Percentiles rank a stretch among this genome's conserved stretches.
Evolutionary conservation across 2,888 invertebrate genomes (phyloP).

Genomic region (Tenthredo mesomela): DNA sequence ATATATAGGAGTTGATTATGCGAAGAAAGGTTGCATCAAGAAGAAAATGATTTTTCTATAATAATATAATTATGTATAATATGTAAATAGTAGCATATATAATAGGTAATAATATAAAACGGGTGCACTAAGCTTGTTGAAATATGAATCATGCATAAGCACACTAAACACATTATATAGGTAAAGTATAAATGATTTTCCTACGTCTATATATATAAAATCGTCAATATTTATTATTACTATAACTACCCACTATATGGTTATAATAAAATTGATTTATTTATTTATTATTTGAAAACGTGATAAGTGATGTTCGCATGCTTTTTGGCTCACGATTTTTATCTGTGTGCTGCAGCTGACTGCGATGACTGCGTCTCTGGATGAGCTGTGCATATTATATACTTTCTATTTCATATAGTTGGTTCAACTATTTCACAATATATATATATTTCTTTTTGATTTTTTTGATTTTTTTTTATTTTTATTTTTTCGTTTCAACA

Average conservation of each 20-base stretch:
- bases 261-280: background rate
- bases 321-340: slow-evolving; percentile 46
- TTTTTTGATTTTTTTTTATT: background rate
- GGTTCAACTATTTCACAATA: slow-evolving; percentile 43
- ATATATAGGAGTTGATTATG: too few relatives aligned
- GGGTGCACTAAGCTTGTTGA: background rate
- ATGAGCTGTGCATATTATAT: slow-evolving; percentile 35
- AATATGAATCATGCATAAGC: slow-evolving; percentile 34
- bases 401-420: slow-evolving; percentile 10
- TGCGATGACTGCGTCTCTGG: slow-evolving; percentile 47
- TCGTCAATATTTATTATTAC: too few relatives aligned
- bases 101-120: background rate
- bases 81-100: background rate
- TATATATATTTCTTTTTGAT: too few relatives aligned
- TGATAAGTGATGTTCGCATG: slow-evolving; percentile 35
- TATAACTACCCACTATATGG: background rate
- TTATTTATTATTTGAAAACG: background rate
- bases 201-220: too few relatives aligned
- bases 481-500: too few relatives aligned
- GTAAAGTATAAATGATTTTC: background rate
- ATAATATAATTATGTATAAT: background rate
- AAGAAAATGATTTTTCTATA: background rate
- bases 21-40: too few relatives aligned
- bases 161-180: slow-evolving; percentile 1
- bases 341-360: slow-evolving; percentile 45